Conservation (phyloP, 2,888 invertebrate genomes). For the Corythucha ciliata region DNA sequence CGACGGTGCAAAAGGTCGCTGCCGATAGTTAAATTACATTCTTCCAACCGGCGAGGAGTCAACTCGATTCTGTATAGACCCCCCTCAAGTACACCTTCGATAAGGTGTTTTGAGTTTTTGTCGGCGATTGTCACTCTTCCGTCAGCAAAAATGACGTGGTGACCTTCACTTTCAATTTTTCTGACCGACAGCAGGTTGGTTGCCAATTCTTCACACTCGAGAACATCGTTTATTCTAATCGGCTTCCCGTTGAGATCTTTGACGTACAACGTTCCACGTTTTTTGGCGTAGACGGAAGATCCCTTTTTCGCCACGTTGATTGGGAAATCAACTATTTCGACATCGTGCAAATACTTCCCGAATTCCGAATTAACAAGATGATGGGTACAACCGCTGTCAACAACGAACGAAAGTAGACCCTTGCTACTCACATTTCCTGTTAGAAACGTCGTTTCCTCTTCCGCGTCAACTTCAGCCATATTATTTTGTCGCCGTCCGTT, state of each 20-base stretch:
- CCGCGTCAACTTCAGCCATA: too few relatives aligned
- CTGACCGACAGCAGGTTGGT: slow-evolving; percentile 4
- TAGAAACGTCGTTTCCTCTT: too few relatives aligned
- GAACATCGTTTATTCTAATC: background rate
- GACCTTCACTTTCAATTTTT: background rate
- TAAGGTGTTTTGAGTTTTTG: too few relatives aligned
- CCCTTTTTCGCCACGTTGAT: slow-evolving; percentile 9
- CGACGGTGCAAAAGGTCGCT: background rate
- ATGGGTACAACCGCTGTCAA: background rate
- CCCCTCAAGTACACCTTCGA: too few relatives aligned
- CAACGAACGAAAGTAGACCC: slow-evolving; percentile 9
- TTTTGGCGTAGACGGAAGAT: background rate
- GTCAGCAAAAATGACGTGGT: background rate
- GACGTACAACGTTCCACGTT: slow-evolving; percentile 7
- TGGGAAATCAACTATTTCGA: background rate
- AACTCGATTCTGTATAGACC: slow-evolving; percentile 1
- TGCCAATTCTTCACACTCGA: slow-evolving; percentile 7
- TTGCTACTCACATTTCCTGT: too few relatives aligned
- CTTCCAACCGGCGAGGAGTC: background rate
- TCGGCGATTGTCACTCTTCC: background rate
- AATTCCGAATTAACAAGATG: slow-evolving; percentile 4
- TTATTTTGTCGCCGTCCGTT: too few relatives aligned
- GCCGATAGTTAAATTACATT: background rate
- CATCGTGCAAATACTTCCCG: background rate
- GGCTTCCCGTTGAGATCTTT: background rate